Conservation (phyloP, 2,113 vertebrate genomes). For the Agelaius phoeniceus region DNA sequence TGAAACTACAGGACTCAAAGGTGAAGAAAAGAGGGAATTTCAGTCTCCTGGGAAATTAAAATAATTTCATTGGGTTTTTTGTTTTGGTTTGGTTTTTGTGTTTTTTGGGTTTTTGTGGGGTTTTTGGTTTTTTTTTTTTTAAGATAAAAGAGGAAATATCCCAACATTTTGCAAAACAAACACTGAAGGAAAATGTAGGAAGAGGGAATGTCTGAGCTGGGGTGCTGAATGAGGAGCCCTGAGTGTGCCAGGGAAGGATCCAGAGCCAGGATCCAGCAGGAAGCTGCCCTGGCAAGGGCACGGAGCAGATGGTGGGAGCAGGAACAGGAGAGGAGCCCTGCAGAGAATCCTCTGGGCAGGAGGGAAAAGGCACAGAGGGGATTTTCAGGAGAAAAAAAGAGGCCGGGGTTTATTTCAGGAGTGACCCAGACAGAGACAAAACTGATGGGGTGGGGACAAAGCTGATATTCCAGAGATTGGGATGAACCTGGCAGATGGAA, state of each 20-base stretch:
- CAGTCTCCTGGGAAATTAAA: neutral
- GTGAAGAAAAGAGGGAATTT: neutral
- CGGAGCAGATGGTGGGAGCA: constrained; percentile 32
- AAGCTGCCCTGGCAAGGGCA: neutral
- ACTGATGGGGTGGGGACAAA: neutral
- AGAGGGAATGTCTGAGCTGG: neutral
- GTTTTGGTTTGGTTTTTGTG: neutral
- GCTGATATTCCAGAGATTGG: neutral
- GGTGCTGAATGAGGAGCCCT: neutral
- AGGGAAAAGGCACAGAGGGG: neutral
- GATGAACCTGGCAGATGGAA: neutral
- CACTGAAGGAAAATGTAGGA: neutral
- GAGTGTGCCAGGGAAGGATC: neutral
- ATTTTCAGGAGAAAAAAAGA: neutral
- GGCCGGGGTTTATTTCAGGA: neutral
- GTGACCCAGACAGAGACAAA: neutral
- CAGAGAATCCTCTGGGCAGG: neutral
- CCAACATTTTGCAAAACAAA: neutral
- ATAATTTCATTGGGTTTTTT: neutral
- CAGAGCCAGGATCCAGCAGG: neutral
- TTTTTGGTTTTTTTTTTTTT: neutral
- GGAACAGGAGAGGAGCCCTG: neutral
- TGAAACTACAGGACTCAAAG: neutral
- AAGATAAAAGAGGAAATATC: neutral
- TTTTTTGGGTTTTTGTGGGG: no score